These are phyloP conservation scores for Myrmophylax atrothorax DNA, from an alignment of 2,113 vertebrate species.

Conservation along the genomic window DNA sequence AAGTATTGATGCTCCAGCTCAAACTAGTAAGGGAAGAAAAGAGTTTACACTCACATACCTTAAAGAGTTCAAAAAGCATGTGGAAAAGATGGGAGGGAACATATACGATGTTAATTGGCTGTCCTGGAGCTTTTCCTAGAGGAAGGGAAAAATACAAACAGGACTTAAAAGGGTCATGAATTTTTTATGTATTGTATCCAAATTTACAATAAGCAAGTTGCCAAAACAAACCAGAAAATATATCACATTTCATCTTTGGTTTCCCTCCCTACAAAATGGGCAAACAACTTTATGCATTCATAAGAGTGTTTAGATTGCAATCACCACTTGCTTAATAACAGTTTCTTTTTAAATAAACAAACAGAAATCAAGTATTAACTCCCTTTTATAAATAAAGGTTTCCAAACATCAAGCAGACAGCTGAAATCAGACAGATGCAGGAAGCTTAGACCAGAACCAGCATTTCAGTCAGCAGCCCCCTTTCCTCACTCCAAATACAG, in stretches of 20 bases:
- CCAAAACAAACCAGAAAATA: not conserved
- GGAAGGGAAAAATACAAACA: not conserved
- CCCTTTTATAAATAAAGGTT: not conserved
- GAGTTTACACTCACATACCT: constrained; percentile 77
- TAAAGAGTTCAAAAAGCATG: constrained; percentile 98
- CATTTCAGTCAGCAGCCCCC: not conserved
- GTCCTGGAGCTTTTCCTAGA: constrained; percentile 81
- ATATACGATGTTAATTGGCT: constrained; percentile 90
- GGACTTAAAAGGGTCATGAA: not conserved
- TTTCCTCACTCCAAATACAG: not conserved
- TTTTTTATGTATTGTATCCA: not conserved
- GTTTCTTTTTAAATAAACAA: not conserved
- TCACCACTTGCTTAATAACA: not conserved
- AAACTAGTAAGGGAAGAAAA: not conserved
- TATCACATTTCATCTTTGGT: not conserved
- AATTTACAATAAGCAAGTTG: not conserved
- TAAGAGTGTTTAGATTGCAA: not conserved
- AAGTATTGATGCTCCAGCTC: not conserved
- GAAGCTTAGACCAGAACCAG: not conserved
- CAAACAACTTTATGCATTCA: not conserved
- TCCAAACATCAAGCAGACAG: not conserved
- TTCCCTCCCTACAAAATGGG: fast-evolving
- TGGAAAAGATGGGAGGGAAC: constrained; percentile 98
- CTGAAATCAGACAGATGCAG: not conserved
- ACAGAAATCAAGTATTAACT: not conserved